These are phyloP conservation scores for Sphenopsis melanotis DNA, from an alignment of 2,797 vertebrate genomes.

Conservation along the genomic window DNA sequence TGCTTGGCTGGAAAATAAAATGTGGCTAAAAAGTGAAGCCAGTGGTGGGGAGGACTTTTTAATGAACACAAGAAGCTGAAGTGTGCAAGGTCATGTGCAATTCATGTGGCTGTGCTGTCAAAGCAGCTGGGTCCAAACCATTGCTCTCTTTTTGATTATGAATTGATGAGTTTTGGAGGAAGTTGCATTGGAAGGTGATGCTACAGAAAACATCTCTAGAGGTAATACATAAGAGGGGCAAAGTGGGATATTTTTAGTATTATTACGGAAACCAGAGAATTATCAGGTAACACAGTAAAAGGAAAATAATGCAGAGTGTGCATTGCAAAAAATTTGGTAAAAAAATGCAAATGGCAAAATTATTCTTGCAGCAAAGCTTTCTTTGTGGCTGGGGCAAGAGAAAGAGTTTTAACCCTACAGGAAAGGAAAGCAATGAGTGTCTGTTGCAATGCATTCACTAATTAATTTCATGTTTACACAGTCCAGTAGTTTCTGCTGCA, in stretches of 20 bases:
- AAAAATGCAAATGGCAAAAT: not conserved
- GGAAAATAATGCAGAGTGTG: not conserved
- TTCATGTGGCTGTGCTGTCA: not conserved
- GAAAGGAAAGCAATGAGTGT: not conserved
- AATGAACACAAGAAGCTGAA: not conserved
- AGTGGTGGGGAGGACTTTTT: not conserved
- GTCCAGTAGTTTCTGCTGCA: not conserved
- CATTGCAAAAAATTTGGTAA: not conserved
- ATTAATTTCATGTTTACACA: not conserved
- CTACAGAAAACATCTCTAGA: not conserved
- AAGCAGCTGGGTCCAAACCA: not conserved
- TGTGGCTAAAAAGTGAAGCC: not conserved
- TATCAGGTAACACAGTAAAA: not conserved
- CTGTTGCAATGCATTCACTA: not conserved
- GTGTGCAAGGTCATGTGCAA: rapidly evolving
- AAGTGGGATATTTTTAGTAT: not conserved
- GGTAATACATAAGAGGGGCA: not conserved
- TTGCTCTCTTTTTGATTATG: not conserved
- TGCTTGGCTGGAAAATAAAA: not conserved
- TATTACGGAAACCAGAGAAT: not conserved
- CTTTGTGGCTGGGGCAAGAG: not conserved
- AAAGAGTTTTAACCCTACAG: not conserved
- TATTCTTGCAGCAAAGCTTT: not conserved
- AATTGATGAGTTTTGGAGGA: not conserved
- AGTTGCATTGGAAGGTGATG: not conserved